Evolutionary conservation across 2,888 invertebrate genomes (phyloP).

Genomic region (Dioctria linearis): DNA sequence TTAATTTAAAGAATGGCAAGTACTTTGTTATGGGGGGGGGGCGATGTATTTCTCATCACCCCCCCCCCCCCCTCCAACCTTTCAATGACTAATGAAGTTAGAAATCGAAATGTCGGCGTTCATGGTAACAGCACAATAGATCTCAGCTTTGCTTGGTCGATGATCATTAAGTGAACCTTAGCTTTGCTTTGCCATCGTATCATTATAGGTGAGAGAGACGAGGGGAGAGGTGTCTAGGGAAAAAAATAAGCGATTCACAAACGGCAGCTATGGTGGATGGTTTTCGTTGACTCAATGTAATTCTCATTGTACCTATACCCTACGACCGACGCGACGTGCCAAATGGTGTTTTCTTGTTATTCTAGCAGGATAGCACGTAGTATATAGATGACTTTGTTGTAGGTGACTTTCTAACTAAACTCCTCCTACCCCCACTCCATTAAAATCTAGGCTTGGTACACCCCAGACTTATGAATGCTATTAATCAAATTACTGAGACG

Average conservation of each 20-base stretch:
- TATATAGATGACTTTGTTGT: not conserved
- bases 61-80: not conserved
- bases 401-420: not conserved
- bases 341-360: constrained; percentile 16
- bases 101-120: constrained; percentile 37
- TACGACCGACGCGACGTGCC: constrained; percentile 4
- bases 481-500: constrained; percentile 17
- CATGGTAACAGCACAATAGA: constrained; percentile 36
- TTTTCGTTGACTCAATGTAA: constrained; percentile 8
- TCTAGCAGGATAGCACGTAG: not conserved
- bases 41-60: constrained; percentile 26
- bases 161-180: constrained; percentile 43
- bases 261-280: not conserved
- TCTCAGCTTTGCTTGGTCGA: constrained; percentile 44
- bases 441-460: not conserved
- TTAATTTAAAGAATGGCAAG: too few species aligned
- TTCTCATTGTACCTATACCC: too few species aligned
- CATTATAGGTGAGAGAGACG: not conserved
- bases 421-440: not conserved
- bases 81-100: constrained; percentile 45
- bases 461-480: not conserved
- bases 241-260: constrained; percentile 27
- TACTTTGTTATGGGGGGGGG: too few species aligned
- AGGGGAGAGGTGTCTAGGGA: not conserved
- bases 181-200: not conserved